phyloP scores from a whole-genome alignment of 35 echinoderm and acorn worm species.

The Antedon bifida region DNA sequence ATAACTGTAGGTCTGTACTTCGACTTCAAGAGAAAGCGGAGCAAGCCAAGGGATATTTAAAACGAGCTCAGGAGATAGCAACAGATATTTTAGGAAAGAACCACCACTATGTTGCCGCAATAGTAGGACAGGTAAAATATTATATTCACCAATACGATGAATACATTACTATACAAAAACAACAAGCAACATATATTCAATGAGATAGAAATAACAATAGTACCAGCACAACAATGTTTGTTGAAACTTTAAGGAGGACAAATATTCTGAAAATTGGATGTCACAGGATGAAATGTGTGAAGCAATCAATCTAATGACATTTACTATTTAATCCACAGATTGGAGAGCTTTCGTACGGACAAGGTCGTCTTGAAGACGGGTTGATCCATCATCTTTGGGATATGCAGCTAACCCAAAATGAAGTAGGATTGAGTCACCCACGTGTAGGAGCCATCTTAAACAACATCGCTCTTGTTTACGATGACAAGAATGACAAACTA shows the following conservation, averaged over 20 bases:
- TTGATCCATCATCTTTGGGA: conserved; percentile 45
- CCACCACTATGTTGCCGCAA: neutral
- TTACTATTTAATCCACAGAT: conserved; percentile 15
- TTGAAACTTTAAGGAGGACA: too few species aligned
- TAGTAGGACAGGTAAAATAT: neutral
- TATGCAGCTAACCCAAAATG: conserved; percentile 50
- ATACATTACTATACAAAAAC: too few species aligned
- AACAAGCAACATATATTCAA: too few species aligned
- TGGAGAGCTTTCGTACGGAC: conserved; percentile 63
- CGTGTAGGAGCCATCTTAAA: conserved; percentile 70
- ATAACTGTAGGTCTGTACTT: conserved; percentile 25
- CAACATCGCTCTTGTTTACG: conserved; percentile 59
- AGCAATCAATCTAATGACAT: too few species aligned
- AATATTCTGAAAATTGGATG: too few species aligned
- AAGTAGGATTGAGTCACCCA: conserved; percentile 63
- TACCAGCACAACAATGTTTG: too few species aligned
- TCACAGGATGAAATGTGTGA: too few species aligned
- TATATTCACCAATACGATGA: too few species aligned
- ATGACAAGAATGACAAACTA: conserved; percentile 59
- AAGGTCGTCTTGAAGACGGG: conserved; percentile 56
- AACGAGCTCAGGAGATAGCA: neutral
- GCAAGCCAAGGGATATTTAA: conserved; percentile 35
- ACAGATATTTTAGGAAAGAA: neutral
- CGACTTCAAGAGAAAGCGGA: conserved; percentile 30
- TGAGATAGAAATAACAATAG: too few species aligned